Evolutionary conservation across 2,797 vertebrate species (phyloP), one percentile per base, ranked within the genome.

Genomic region (Bufotes viridis): DNA sequence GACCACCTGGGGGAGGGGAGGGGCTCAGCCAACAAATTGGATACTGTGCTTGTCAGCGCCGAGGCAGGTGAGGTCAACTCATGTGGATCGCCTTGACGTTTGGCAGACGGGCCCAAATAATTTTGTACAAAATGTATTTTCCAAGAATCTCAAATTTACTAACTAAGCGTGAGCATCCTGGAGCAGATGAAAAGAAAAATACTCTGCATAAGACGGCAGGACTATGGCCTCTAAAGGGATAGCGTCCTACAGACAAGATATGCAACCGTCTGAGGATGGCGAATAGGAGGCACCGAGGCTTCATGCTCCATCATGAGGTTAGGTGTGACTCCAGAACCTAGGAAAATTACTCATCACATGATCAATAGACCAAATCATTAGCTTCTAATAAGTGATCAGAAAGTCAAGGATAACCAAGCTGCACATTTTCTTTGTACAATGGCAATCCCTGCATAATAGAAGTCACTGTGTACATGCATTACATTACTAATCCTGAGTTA

Each of bases 361-460:
- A 96, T 95, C 94, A 93, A 95, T 95, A 95, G 96, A 97, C 95
- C 96, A 96, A 96, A 95, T 96, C 96, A 96, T 97, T 96, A 96
- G 95, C 94, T 93, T 94, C 95, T 96, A 96, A 96, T 96, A 95
- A 95, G 93, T 93, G 94, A 96, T 95, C 26, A 72, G 94, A 94
- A 94, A 93, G 93, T 91, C 93, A 92, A 94, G 94, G 94, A 95
- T 94, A 95, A 95, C 95, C 94, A 95, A 13, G 93, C 92, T 93
- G 94, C 94, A 95, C 93, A 95, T 95, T 91, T 90, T 92, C 94
- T 96, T 96, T 96, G 93, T 96, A 93, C 22, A 93, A 42, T 42
- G 42, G 93, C 94, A 95, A 96, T 95, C 95, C 94, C 90, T 96
- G 96, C 94, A 94, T 93, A 94, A 95, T 94, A 91, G 90, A 95